Percentiles rank a stretch among this genome's conserved stretches.
Conservation (phyloP, 2,797 vertebrate genomes). For the Muraenolepis orangiensis region DNA sequence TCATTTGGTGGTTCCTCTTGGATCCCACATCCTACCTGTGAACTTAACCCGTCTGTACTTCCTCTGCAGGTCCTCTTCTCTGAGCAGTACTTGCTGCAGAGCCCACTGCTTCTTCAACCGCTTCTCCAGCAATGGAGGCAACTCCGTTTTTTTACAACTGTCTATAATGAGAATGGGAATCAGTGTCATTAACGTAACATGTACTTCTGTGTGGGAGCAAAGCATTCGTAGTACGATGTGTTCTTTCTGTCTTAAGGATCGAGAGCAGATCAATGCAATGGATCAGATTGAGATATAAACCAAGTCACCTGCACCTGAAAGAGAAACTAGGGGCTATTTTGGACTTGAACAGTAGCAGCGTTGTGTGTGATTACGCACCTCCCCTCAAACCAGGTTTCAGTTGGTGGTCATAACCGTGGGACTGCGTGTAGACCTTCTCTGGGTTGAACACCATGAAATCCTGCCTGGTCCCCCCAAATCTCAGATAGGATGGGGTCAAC, state of each 20-base stretch:
- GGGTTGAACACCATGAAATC: constrained; percentile 90
- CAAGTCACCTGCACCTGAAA: background rate
- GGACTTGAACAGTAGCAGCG: background rate
- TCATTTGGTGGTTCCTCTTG: background rate
- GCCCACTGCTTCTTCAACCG: constrained; percentile 77
- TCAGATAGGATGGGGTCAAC: constrained; percentile 82
- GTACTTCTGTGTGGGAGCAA: background rate
- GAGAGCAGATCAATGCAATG: background rate
- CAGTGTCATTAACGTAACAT: constrained; percentile 23
- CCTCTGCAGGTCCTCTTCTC: constrained; percentile 65
- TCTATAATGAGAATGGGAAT: background rate
- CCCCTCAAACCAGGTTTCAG: background rate
- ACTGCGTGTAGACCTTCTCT: constrained; percentile 48
- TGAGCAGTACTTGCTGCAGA: constrained; percentile 70
- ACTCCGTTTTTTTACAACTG: constrained; percentile 55
- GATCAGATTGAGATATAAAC: background rate
- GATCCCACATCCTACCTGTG: constrained; percentile 73
- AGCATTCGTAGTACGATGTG: background rate
- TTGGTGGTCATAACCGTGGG: constrained; percentile 50
- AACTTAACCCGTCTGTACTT: constrained; percentile 75
- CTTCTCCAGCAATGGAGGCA: constrained; percentile 66
- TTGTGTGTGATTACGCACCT: constrained; percentile 39
- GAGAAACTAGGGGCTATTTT: background rate
- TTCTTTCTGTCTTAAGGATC: too few relatives aligned
- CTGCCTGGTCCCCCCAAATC: constrained; percentile 89